Base-by-base conservation (phyloP, 2,888 invertebrate genomes). In the Dorcus parallelipipedus region DNA sequence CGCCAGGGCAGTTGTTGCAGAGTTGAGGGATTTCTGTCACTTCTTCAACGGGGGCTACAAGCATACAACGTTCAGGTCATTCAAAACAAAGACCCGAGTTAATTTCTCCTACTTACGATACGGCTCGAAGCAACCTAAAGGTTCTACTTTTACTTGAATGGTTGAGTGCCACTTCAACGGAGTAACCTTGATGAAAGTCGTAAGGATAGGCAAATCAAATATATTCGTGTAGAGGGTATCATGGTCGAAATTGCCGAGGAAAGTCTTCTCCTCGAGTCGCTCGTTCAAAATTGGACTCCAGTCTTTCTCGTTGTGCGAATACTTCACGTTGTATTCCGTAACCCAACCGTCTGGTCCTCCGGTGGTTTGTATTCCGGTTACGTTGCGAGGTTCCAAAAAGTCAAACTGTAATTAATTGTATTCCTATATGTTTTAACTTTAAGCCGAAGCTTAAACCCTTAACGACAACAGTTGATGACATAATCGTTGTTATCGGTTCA, bases 281-380 rank as follows among this genome's bases (percentile, higher is more conserved):
- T 79, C 74, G 61, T 87, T 82, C 3, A 88, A 67, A 0, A 90
- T 79, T 0, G 86, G 85, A 75, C 86, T 90, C 89, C 92, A 93
- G 1, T 83, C 82, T 23, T 80, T 77, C 0, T 86, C 83, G 69
- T 91, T 88, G 9, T 83, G 83, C 0, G 93, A 90, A 77, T 91
- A 93, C 68, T 84, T 78, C 0, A 94, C 80, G 68, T 84, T 85
- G 78, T 87, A 94, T 0, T 86, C 81, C 1, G 86, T 86, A 1
- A 93, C 90, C 89, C 90, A 93, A 14, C 87, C 87, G 45, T 82
- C 80, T 0, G 83, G 78, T 0, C 88, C 87, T 9, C 89, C 90
- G 73, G 88, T 88, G 0, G 89, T 91, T 52, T 84, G 83, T 47
- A 95, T 76, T 33, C 93, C 94, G 0, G 93, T 92, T 41, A 95